Percentiles rank a stretch among this genome's conserved stretches.
Evolutionary conservation across 2,888 invertebrate genomes (phyloP).

Genomic region (Epinotia bilunana): DNA sequence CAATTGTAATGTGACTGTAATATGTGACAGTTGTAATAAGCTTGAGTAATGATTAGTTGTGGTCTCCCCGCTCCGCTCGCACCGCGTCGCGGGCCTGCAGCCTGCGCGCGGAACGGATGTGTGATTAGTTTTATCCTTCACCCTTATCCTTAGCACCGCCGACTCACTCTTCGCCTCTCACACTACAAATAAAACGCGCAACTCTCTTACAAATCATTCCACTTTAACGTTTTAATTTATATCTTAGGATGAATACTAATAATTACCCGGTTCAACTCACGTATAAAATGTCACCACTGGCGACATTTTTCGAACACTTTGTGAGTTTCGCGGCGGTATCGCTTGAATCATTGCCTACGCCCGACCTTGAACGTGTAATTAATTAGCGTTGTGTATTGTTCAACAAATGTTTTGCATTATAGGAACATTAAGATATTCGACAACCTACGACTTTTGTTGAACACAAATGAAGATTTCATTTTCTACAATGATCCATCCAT

Average conservation of each 20-base stretch:
- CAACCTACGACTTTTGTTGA: background rate
- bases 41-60: background rate
- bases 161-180: slow-evolving; percentile 18
- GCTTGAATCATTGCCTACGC: too few species aligned
- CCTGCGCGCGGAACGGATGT: slow-evolving; percentile 68
- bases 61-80: slow-evolving; percentile 7
- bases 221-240: background rate
- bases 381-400: background rate
- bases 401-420: background rate
- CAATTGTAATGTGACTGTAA: too few species aligned
- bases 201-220: slow-evolving; percentile 16
- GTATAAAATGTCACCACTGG: too few species aligned
- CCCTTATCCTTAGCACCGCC: slow-evolving; percentile 57
- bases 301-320: too few species aligned
- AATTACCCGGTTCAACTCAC: too few species aligned
- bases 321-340: too few species aligned
- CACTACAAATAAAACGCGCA: slow-evolving; percentile 33
- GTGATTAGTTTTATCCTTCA: slow-evolving; percentile 82
- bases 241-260: background rate
- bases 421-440: too few species aligned
- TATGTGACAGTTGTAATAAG: too few species aligned
- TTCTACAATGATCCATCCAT: background rate
- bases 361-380: too few species aligned
- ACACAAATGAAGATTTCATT: background rate
- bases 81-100: slow-evolving; percentile 48